These are phyloP conservation scores for Acanthis flammea DNA, from an alignment of 2,797 vertebrate genomes.

Conservation along the genomic window DNA sequence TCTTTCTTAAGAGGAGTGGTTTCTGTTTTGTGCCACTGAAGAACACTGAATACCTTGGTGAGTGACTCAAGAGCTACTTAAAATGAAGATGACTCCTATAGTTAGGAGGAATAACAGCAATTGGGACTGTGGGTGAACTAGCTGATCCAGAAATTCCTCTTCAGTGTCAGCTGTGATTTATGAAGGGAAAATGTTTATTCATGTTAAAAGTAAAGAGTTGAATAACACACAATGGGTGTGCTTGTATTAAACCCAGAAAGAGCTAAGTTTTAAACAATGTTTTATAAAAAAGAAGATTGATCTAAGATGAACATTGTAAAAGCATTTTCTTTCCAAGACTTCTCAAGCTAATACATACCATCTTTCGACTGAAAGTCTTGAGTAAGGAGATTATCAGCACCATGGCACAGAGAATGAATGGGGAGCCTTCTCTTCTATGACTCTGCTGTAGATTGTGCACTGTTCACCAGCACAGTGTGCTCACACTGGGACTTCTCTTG, in stretches of 20 bases:
- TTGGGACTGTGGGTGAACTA: neutral
- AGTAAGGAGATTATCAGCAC: neutral
- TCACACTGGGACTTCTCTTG: neutral
- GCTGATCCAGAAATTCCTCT: conserved; percentile 18
- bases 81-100: neutral
- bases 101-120: neutral
- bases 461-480: neutral
- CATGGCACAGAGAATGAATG: neutral
- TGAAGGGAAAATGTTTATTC: conserved; percentile 12
- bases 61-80: neutral
- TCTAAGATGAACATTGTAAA: neutral
- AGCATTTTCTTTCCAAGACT: neutral
- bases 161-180: conserved; percentile 21
- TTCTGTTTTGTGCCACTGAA: neutral
- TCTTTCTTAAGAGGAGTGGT: neutral
- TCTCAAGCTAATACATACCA: neutral
- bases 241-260: neutral
- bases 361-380: neutral
- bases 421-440: neutral
- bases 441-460: neutral
- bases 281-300: neutral
- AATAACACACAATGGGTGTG: neutral
- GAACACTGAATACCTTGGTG: neutral
- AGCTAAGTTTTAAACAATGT: neutral
- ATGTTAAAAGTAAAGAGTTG: neutral